phyloP scores from a whole-genome alignment of 1,140 invertebrate species.

The Hyphantria cunea region DNA sequence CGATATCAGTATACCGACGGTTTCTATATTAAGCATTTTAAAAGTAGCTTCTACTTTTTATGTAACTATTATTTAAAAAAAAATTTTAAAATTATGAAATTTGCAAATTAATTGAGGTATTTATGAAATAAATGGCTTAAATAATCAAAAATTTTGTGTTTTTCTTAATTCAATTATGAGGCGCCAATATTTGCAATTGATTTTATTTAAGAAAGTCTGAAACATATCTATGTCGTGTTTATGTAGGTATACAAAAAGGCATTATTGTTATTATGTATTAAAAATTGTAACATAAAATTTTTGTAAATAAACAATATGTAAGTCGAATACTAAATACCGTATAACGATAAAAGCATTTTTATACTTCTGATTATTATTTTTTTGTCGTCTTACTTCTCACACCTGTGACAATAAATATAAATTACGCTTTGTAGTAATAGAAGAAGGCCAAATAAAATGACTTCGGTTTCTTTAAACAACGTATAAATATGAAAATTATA shows the following conservation, averaged over 20 bases:
- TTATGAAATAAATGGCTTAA: no score
- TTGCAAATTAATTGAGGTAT: no score
- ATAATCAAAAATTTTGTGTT: no score
- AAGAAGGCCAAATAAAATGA: conserved; percentile 59
- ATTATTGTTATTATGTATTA: conserved; percentile 54
- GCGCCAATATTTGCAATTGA: no score
- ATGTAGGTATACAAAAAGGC: conserved; percentile 47
- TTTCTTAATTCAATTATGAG: no score
- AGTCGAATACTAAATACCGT: conserved; percentile 22
- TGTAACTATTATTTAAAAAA: no score
- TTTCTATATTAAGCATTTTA: no score
- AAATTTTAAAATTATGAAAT: no score
- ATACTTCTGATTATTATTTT: conserved; percentile 54
- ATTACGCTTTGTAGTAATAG: conserved; percentile 78
- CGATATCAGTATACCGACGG: no score
- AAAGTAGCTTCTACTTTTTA: no score
- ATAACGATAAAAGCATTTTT: conserved; percentile 44
- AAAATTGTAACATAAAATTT: conserved; percentile 56
- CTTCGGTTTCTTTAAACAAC: conserved; percentile 17
- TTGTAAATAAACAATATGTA: conserved; percentile 56
- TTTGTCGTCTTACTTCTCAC: conserved; percentile 65
- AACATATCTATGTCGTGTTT: conserved; percentile 76
- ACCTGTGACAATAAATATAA: conserved; percentile 80
- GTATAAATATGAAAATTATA: background rate
- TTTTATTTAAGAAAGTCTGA: conserved; percentile 46